These are phyloP conservation scores for Masnerella sp. DNA, from an alignment of 2,888 invertebrate genomes.

Conservation along the genomic window DNA sequence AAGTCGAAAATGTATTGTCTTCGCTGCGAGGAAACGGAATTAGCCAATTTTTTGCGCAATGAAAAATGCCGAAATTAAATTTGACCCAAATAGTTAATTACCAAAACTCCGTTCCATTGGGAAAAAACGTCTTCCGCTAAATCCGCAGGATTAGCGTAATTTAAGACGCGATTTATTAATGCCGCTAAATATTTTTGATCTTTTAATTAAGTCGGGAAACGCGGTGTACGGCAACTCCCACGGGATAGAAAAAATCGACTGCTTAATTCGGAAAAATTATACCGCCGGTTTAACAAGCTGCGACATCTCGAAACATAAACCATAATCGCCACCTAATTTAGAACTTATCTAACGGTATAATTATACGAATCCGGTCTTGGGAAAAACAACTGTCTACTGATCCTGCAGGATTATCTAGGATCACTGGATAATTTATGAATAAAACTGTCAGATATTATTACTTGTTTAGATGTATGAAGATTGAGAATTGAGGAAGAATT, in stretches of 20 bases:
- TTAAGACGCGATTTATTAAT: slow-evolving; percentile 18
- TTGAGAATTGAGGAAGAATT: slow-evolving; percentile 1
- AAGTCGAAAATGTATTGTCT: too few species aligned
- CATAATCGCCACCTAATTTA: slow-evolving; percentile 25
- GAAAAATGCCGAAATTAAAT: slow-evolving; percentile 1
- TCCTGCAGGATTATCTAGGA: slow-evolving; percentile 14
- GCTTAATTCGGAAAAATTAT: background rate
- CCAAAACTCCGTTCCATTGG: slow-evolving; percentile 17
- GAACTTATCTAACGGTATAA: slow-evolving; percentile 22
- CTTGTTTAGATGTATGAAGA: slow-evolving; percentile 13
- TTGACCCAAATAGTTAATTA: slow-evolving; percentile 20
- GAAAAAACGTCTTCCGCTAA: slow-evolving; percentile 13
- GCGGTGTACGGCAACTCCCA: too few species aligned
- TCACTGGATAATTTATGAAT: slow-evolving; percentile 28
- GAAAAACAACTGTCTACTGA: slow-evolving; percentile 28
- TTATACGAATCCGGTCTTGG: slow-evolving; percentile 9
- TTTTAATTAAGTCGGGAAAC: slow-evolving; percentile 11
- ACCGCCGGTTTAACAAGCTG: background rate
- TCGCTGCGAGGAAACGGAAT: background rate
- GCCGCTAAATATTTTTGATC: slow-evolving; percentile 18
- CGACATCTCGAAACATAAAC: background rate
- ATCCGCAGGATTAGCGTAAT: slow-evolving; percentile 25
- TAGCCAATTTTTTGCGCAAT: background rate
- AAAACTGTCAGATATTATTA: slow-evolving; percentile 16
- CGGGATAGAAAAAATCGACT: too few species aligned